phyloP scores from a whole-genome alignment of 1,140 invertebrate species.

The Delia radicum region DNA sequence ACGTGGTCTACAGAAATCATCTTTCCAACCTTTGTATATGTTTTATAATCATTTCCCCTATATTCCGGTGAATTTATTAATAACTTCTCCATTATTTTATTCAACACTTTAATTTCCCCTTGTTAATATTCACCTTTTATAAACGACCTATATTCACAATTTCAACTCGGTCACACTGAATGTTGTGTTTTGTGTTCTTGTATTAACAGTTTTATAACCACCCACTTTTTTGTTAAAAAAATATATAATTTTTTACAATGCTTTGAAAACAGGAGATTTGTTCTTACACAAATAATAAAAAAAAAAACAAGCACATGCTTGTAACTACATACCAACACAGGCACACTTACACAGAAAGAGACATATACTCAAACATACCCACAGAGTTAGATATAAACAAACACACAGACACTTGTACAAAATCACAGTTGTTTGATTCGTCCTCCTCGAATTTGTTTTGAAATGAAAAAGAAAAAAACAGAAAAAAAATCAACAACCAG shows the following conservation, averaged over 20 bases:
- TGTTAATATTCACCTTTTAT: neutral
- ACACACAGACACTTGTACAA: constrained; percentile 41
- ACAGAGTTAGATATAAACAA: neutral
- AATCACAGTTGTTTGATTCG: constrained; percentile 56
- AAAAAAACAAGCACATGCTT: neutral
- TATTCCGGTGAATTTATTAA: too few relatives aligned
- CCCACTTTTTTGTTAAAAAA: neutral
- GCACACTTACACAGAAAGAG: neutral
- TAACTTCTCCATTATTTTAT: neutral
- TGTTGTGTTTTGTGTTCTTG: neutral
- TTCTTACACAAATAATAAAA: neutral
- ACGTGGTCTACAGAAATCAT: too few relatives aligned
- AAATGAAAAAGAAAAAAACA: constrained; percentile 1
- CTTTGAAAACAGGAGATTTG: neutral
- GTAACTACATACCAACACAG: neutral
- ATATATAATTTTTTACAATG: neutral
- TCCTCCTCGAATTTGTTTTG: constrained; percentile 39
- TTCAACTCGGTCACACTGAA: neutral
- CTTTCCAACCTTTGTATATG: too few relatives aligned
- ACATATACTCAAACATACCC: neutral
- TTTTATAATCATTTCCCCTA: too few relatives aligned
- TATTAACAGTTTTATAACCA: neutral
- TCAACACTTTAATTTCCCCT: neutral
- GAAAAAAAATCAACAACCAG: constrained; percentile 7
- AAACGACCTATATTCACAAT: neutral